Conservation (phyloP, 1,140 invertebrate genomes). For the Penaeus chinensis region DNA sequence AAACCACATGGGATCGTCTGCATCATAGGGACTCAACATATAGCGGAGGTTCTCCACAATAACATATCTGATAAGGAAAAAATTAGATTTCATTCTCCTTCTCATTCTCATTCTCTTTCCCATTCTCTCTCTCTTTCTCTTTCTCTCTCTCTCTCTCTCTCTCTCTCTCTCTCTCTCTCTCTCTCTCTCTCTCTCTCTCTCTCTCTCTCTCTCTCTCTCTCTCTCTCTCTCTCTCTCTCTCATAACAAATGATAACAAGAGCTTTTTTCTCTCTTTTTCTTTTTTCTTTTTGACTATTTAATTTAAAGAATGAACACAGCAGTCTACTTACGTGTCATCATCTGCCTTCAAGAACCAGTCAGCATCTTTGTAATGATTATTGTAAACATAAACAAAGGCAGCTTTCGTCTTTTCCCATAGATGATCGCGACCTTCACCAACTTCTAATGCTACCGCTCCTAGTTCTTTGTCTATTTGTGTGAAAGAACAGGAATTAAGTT, state of each 20-base stretch:
- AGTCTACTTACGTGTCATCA: slow-evolving; percentile 85
- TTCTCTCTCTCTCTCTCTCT: no score
- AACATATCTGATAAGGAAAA: slow-evolving; percentile 73
- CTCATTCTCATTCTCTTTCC: no score
- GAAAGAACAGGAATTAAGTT: not conserved
- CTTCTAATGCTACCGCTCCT: slow-evolving; percentile 71
- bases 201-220: no score
- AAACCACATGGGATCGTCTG: slow-evolving; percentile 83
- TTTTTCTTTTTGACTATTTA: no score
- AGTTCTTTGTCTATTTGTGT: slow-evolving; percentile 67
- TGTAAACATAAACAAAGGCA: slow-evolving; percentile 89
- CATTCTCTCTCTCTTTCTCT: no score
- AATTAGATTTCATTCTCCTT: no score
- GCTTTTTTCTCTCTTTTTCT: no score
- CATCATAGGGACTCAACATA: slow-evolving; percentile 82
- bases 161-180: no score
- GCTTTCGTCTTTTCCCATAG: slow-evolving; percentile 97
- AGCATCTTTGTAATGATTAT: slow-evolving; percentile 82
- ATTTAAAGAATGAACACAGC: no score
- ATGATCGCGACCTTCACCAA: slow-evolving; percentile 88
- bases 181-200: no score
- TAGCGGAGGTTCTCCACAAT: slow-evolving; percentile 91
- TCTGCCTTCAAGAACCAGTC: slow-evolving; percentile 97
- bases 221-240: no score
- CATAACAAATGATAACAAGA: not conserved